phyloP scores from a whole-genome alignment of 92 coral and sea anemone species.

The Pocillopora grandis region DNA sequence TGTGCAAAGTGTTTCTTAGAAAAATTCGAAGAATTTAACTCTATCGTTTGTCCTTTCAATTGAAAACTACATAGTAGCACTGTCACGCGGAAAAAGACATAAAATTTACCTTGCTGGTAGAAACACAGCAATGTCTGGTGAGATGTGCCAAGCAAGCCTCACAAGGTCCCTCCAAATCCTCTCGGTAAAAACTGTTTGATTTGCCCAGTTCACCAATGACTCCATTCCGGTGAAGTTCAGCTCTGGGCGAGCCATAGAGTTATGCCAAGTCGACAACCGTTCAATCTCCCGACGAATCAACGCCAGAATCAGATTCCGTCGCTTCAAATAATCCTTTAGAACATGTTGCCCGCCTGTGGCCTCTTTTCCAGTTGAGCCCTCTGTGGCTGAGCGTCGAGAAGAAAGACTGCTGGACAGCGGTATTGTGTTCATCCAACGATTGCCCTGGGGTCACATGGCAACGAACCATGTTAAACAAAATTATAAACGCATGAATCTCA shows the following conservation, averaged over 20 bases:
- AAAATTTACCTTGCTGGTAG: constrained; percentile 80
- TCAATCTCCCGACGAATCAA: constrained; percentile 86
- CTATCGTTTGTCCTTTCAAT: no score
- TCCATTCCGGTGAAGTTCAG: constrained; percentile 73
- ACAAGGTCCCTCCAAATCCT: constrained; percentile 93
- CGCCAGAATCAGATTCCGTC: constrained; percentile 90
- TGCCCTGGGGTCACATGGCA: constrained; percentile 47
- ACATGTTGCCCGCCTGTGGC: constrained; percentile 64
- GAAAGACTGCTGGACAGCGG: constrained; percentile 91
- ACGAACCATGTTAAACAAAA: no score
- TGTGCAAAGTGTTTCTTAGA: not conserved
- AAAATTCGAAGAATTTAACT: not conserved
- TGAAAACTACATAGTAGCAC: no score
- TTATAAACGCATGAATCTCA: no score
- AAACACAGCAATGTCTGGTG: constrained; percentile 88
- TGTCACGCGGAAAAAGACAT: no score
- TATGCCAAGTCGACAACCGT: constrained; percentile 92
- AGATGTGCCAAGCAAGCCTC: constrained; percentile 93
- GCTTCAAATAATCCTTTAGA: constrained; percentile 76
- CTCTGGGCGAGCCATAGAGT: constrained; percentile 79
- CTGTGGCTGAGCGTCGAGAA: constrained; percentile 82
- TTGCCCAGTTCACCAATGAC: constrained; percentile 84
- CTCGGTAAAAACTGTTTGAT: constrained; percentile 90
- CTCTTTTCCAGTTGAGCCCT: constrained; percentile 69
- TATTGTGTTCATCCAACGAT: constrained; percentile 97